phyloP scores from a whole-genome alignment of 23 tunicate genomes.

The Trididemnum clinides region DNA sequence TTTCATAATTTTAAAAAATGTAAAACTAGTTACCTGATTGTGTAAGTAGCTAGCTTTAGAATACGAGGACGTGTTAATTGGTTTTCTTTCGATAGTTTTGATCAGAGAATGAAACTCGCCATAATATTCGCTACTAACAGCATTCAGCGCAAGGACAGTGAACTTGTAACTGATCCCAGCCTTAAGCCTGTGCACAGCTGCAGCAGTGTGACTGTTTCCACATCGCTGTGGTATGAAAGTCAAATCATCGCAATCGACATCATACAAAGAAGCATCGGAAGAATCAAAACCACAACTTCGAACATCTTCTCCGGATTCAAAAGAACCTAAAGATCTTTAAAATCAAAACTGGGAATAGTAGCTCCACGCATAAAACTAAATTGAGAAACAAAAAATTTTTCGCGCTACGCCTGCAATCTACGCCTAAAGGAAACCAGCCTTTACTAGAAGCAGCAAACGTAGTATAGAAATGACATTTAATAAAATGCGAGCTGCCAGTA shows the following conservation, averaged over 20 bases:
- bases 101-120: neutral
- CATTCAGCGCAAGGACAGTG: conserved; percentile 51
- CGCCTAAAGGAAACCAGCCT: too few species aligned
- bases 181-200: conserved; percentile 27
- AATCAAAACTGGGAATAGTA: too few species aligned
- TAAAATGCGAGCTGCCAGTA: too few species aligned
- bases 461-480: too few species aligned
- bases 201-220: neutral
- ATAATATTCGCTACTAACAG: conserved; percentile 12
- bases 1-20: too few species aligned
- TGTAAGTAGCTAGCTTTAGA: neutral
- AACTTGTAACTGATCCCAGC: conserved; percentile 46
- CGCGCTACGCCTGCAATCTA: too few species aligned
- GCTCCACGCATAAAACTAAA: too few species aligned
- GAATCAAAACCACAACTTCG: neutral
- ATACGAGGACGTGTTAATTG: neutral
- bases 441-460: too few species aligned
- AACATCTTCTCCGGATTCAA: neutral
- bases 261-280: neutral
- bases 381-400: too few species aligned
- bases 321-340: neutral
- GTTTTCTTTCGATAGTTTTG: neutral
- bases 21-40: neutral
- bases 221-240: conserved; percentile 18
- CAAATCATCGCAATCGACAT: conserved; percentile 21